phyloP scores from a whole-genome alignment of 23 tunicate species.

The Corella eumyota region DNA sequence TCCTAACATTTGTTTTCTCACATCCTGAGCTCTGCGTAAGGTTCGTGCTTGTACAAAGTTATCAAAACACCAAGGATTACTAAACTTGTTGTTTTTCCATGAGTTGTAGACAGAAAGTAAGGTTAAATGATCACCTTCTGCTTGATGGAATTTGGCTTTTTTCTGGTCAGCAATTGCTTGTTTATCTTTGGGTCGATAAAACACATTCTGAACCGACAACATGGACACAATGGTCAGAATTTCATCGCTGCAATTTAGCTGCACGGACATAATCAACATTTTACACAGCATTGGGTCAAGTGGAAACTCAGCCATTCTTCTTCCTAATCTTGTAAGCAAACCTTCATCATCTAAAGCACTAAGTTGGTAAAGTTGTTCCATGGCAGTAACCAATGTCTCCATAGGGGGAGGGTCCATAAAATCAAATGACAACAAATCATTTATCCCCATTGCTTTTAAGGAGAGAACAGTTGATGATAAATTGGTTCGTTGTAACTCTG shows the following conservation, averaged over 20 bases:
- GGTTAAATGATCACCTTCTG: slow-evolving; percentile 90
- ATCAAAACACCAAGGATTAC: slow-evolving; percentile 97
- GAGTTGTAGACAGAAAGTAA: slow-evolving; percentile 90
- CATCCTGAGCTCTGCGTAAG: slow-evolving; percentile 92
- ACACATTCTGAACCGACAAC: slow-evolving; percentile 89
- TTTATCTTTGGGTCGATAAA: slow-evolving; percentile 97
- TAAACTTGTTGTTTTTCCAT: slow-evolving; percentile 96
- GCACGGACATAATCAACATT: slow-evolving; percentile 97
- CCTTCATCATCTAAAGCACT: slow-evolving; percentile 99
- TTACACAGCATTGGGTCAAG: slow-evolving; percentile 97
- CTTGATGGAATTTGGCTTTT: slow-evolving; percentile 92
- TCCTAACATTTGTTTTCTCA: slow-evolving; percentile 95
- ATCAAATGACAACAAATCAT: slow-evolving; percentile 94
- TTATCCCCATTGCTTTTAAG: slow-evolving; percentile 88
- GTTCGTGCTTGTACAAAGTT: slow-evolving; percentile 97
- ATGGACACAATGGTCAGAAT: slow-evolving; percentile 92
- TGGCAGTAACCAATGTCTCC: slow-evolving; percentile 93
- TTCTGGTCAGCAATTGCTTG: slow-evolving; percentile 95
- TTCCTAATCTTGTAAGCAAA: slow-evolving; percentile 72
- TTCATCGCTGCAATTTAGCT: slow-evolving; percentile 87
- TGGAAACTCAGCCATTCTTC: slow-evolving; percentile 99
- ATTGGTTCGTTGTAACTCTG: slow-evolving; percentile 97
- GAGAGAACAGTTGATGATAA: slow-evolving; percentile 87
- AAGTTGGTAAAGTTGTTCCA: slow-evolving; percentile 91
- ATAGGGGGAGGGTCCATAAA: slow-evolving; percentile 99